A percentile compares a stretch with the other conserved stretches of the same genome.
phyloP scores from a whole-genome alignment of 1,140 invertebrate species.

The Stegodyphus dumicola region DNA sequence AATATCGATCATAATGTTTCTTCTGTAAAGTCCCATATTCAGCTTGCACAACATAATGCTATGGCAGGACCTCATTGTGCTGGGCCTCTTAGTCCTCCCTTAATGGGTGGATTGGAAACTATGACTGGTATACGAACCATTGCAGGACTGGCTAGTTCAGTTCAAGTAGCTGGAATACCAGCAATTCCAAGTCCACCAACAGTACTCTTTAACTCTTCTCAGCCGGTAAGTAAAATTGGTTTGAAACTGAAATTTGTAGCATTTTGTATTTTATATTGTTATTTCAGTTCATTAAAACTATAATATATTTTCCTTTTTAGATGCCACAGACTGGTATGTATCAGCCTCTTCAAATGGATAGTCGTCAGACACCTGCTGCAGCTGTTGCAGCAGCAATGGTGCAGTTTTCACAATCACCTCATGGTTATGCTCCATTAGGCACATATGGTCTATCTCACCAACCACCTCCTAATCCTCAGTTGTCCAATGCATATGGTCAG shows the following conservation, averaged over 20 bases:
- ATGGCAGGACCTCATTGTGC: slow-evolving; percentile 43
- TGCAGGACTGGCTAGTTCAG: slow-evolving; percentile 55
- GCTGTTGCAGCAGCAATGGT: slow-evolving; percentile 66
- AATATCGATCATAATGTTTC: slow-evolving; percentile 40
- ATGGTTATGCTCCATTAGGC: slow-evolving; percentile 70
- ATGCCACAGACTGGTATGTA: slow-evolving; percentile 82
- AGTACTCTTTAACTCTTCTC: slow-evolving; percentile 80
- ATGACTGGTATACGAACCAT: slow-evolving; percentile 53
- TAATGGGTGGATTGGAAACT: slow-evolving; percentile 34
- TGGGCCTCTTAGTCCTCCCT: slow-evolving; percentile 54
- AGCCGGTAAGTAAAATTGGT: slow-evolving; percentile 55
- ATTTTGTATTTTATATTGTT: no score
- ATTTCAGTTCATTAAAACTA: no score
- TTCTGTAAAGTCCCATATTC: slow-evolving; percentile 52
- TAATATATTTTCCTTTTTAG: slow-evolving; percentile 67
- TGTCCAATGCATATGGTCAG: slow-evolving; percentile 74
- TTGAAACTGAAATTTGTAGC: no score
- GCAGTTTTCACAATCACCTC: slow-evolving; percentile 73
- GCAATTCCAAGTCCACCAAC: slow-evolving; percentile 85
- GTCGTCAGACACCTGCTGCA: slow-evolving; percentile 64
- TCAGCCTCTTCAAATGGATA: slow-evolving; percentile 77
- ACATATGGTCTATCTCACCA: slow-evolving; percentile 71
- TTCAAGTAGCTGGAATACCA: slow-evolving; percentile 79
- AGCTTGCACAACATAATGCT: slow-evolving; percentile 39
- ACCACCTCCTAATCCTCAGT: slow-evolving; percentile 62